Base-by-base conservation (phyloP, 1,140 invertebrate genomes). In the Arctopsyche grandis region DNA sequence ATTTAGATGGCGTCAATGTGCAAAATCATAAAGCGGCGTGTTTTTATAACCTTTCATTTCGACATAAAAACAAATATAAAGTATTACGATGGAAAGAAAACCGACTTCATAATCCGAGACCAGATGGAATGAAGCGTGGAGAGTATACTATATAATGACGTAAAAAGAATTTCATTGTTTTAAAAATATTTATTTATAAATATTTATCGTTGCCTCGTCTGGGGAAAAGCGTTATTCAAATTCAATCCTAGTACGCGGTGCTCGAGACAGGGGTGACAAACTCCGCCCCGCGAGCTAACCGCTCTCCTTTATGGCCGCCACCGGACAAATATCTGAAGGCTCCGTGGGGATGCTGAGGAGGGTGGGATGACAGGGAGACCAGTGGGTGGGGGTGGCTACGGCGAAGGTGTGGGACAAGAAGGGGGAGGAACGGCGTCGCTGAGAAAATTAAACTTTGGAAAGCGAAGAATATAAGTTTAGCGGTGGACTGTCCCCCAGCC, bases 381-480 rank as follows among this genome's bases (percentile, higher is more conserved):
- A n/a, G n/a, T n/a, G 19, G 12, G 9, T 5, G 14, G 16, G 66
- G 66, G 71, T 5, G 71, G n/a, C 3, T 52, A 52, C 10, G 48
- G 4, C 10, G 48, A 52, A 14, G 48, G 48, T 52, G 58, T 19
- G 60, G 66, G 9, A 24, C 0, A 12, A 9, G 19, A 19, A 26
- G 24, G 56, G 74, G 75, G 58, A 14, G 48, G 44, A 16, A 22
- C 22, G 77, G 43, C 46, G 70, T 44, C 71, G 58, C 70, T 43
- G 56, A 79, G 78, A 79, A 79, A 79, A 79, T 79, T 79, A 79
- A 79, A 79, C 71, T 79, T 79, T 79, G 69, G 78, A 79, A 71
- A 73, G 78, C 69, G 70, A 73, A 79, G 70, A 79, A 79, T 79
- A 73, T 75, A 76, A 76, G 74, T 76, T 76, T 76, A 76, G 74